Evolutionary conservation across 2,888 invertebrate genomes (phyloP), one percentile per base, ranked within the genome.

Genomic region (Drosophila algonquin): DNA sequence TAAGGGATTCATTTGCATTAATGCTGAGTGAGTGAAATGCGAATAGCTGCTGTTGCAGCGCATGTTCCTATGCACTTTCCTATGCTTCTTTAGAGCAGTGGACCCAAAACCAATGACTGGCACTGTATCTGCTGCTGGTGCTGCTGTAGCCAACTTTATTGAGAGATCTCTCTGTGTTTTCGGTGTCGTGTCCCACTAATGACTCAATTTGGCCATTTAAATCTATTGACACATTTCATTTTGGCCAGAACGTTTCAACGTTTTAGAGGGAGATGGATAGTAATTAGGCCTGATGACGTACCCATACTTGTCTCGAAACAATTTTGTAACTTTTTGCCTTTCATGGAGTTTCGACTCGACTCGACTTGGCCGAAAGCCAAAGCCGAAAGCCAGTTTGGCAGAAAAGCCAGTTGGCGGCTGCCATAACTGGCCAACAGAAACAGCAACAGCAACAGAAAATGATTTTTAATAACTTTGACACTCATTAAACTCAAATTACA

Each of bases 401-500:
- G 47, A 18, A 16, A 47, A 18, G 18, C 47, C 16, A 18, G 52
- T 32, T 69, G 69, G 77, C 74, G 51, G 67, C 53, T 70, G 57
- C 61, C 77, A 78, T 69, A 87, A 73, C 69, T 81, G 79, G 81
- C 51, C n/a, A 40, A n/a, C 40, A 40, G 24, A 24, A 40, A 40
- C 21, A 21, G 21, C 21, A 21, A 40, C 21, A 21, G 21, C 21
- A 21, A 21, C 73, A 76, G 71, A 89, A 89, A 87, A 87, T 87
- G 81, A 89, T 87, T 85, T 85, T 85, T 89, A 85, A 87, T 85
- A 85, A 84, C 85, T 85, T 89, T 85, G 89, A 89, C 85, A 85
- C 85, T 89, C 85, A 85, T 85, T 85, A 85, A 85, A 89, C 87
- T 85, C 81, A 89, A 85, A 87, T 85, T 87, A 85, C 87, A 81